Evolutionary conservation across 2,797 vertebrate species (phyloP), one percentile per base, ranked within the genome.

Genomic region (Microcaecilia unicolor): DNA sequence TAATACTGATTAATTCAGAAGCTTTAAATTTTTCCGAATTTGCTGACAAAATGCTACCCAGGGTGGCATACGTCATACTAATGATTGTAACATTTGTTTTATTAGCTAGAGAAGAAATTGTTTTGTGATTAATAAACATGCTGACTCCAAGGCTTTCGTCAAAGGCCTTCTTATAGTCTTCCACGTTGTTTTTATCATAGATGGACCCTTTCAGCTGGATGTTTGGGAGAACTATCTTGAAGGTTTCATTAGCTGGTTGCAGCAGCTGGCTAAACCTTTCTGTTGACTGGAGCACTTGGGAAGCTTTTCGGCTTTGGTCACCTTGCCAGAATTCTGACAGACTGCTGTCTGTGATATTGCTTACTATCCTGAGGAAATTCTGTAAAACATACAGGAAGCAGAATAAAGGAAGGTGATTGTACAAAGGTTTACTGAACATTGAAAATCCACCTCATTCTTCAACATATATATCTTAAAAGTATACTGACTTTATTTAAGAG

Each of bases 31-130:
- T 13, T 8, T 15, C 10, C 4, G n/a, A 48, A 3, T 12, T 22
- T 16, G 49, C 67, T 7, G 6, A 30, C 14, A 89, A 36, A 41
- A 68, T 75, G 1, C 34, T 1, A 22, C 48, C 61, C n/a, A 89
- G 36, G 29, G 65, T 71, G 44, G 59, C 74, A 22, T 85, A 34
- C 2, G 39, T 78, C 6, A 84, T 4, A 5, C 55, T 89, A 6
- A 76, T 10, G 3, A 36, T 13, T 7, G 60, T 64, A 0, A 10
- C 11, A 3, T 25, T 34, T 2, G 0, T 0, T 3, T 1, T 5
- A 2, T 0, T 0, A 1, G 67, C 1, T 0, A 0, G n/a, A 66
- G 69, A 14, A 61, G 25, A 0, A 20, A 49, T 41, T 3, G 10
- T 25, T 0, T 14, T 2, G 10, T 23, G 2, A 0, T 48, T 22